A percentile compares a stretch with the other conserved stretches of the same genome.
Conservation (phyloP, 2,888 invertebrate species). For the Dicroscelio sp. region DNA sequence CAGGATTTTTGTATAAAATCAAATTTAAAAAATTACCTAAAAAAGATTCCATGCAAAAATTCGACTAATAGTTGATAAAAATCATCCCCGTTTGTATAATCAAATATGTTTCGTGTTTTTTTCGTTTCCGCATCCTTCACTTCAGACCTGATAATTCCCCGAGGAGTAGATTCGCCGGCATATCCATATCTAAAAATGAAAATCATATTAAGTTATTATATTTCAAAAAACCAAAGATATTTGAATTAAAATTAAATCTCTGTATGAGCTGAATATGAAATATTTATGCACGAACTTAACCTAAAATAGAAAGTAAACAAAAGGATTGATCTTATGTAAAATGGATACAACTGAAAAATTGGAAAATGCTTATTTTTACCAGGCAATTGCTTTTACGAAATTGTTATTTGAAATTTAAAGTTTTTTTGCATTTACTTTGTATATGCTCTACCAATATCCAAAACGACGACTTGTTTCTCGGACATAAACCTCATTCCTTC, state of each 20-base stretch:
- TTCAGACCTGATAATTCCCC: slow-evolving; percentile 96
- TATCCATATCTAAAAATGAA: slow-evolving; percentile 95
- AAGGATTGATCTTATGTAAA: too few species aligned
- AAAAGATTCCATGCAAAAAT: slow-evolving; percentile 97
- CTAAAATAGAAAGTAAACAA: too few species aligned
- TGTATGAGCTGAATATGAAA: too few species aligned
- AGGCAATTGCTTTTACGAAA: too few species aligned
- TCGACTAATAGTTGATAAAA: slow-evolving; percentile 97
- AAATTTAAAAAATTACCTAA: slow-evolving; percentile 93
- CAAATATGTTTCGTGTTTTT: slow-evolving; percentile 93
- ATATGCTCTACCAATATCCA: slow-evolving; percentile 97
- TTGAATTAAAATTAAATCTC: too few species aligned
- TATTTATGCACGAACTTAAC: too few species aligned
- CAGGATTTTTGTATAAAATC: not conserved
- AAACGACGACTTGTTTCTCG: slow-evolving; percentile 97
- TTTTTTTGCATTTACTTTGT: slow-evolving; percentile 95
- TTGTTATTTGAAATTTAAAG: slow-evolving; percentile 1
- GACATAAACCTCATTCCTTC: slow-evolving; percentile 96
- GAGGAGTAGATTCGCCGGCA: slow-evolving; percentile 97
- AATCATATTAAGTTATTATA: not conserved
- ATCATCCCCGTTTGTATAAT: slow-evolving; percentile 94
- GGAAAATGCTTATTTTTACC: too few species aligned
- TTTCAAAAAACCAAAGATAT: too few species aligned
- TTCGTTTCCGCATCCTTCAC: slow-evolving; percentile 94
- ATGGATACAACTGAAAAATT: not conserved